These are phyloP conservation scores for Limnephilus marmoratus DNA, from an alignment of 2,888 invertebrate species.

Conservation along the genomic window DNA sequence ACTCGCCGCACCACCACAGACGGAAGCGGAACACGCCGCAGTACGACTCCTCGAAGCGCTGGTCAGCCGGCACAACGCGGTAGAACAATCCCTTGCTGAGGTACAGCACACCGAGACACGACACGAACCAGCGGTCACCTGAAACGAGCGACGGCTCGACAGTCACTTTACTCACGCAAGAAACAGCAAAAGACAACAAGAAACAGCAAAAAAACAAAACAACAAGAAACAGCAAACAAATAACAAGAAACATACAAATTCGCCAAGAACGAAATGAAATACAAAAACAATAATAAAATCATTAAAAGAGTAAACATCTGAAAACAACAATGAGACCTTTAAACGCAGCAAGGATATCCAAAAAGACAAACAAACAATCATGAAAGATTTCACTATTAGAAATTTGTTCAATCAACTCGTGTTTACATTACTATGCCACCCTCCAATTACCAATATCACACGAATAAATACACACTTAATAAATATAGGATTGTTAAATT, in stretches of 20 bases:
- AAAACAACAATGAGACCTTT: too few species aligned
- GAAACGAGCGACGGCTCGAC: constrained; percentile 68
- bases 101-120: constrained; percentile 90
- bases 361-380: too few species aligned
- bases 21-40: constrained; percentile 92
- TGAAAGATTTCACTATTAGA: too few species aligned
- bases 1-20: constrained; percentile 96
- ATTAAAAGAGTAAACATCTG: not conserved
- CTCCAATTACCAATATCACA: not conserved
- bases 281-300: not conserved
- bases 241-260: not conserved
- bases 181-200: not conserved
- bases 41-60: constrained; percentile 85
- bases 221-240: not conserved
- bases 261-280: not conserved
- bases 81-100: constrained; percentile 92
- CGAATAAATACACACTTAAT: not conserved
- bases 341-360: too few species aligned
- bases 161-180: constrained; percentile 10
- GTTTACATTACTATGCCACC: not conserved
- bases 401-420: too few species aligned
- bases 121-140: constrained; percentile 95
- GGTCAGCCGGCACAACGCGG: constrained; percentile 94
- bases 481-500: not conserved
- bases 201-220: not conserved